phyloP scores from a whole-genome alignment of 1,140 invertebrate species.

The Zophobas morio region DNA sequence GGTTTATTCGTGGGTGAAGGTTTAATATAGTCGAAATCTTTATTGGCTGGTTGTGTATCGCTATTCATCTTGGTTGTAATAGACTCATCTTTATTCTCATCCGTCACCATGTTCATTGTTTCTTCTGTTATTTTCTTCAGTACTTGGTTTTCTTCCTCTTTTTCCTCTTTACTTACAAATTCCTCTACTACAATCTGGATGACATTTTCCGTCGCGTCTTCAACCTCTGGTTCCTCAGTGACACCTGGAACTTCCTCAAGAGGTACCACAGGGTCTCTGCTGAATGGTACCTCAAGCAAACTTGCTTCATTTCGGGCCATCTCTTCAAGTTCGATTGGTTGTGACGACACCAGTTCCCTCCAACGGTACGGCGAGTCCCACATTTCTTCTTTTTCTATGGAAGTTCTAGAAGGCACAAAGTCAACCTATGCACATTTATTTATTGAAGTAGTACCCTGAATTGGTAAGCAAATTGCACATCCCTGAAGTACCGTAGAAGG shows the following conservation, averaged over 20 bases:
- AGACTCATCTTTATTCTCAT: constrained; percentile 18
- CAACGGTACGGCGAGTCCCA: constrained; percentile 84
- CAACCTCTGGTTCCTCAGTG: constrained; percentile 37
- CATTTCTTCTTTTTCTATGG: constrained; percentile 76
- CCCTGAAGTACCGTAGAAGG: constrained; percentile 80
- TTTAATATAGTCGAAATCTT: constrained; percentile 64
- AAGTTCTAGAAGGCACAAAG: constrained; percentile 5
- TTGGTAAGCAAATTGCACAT: constrained; percentile 73
- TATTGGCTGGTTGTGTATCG: constrained; percentile 57
- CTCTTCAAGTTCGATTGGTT: neutral
- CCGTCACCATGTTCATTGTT: constrained; percentile 1
- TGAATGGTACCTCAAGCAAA: constrained; percentile 53
- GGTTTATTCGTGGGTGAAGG: constrained; percentile 49
- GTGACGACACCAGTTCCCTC: constrained; percentile 61
- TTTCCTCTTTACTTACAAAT: constrained; percentile 24
- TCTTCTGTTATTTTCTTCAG: constrained; percentile 20
- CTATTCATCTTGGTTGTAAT: neutral
- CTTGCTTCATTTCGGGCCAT: constrained; percentile 11
- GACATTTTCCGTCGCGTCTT: constrained; percentile 8
- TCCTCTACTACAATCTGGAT: constrained; percentile 13
- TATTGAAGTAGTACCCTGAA: constrained; percentile 50
- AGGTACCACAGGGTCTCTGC: constrained; percentile 48
- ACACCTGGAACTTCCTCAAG: constrained; percentile 21
- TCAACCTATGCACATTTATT: too few relatives aligned
- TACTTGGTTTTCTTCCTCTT: constrained; percentile 3